Base-by-base conservation (phyloP, 1,140 invertebrate species). In the Plectus sambesii region DNA sequence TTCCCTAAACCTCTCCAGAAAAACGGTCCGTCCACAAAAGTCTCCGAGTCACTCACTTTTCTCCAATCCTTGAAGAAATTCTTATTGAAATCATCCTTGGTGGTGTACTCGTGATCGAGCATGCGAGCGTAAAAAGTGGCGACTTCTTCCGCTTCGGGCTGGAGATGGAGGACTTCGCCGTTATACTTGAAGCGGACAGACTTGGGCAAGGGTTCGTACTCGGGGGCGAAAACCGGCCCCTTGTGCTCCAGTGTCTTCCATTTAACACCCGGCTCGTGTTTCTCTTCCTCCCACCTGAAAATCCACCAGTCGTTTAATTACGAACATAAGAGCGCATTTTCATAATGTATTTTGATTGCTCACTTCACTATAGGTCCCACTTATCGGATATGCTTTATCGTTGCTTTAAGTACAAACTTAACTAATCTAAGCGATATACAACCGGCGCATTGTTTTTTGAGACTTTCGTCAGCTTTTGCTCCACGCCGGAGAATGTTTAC, bases 101-200 rank as follows among this genome's bases (percentile, higher is more conserved):
- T 85, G 2, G 88, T 92, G 67, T 99, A 99, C 53, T 99, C 94
- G 62, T 99, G 93, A 57, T 98, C 90, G 42, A 99, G 76, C 89
- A 99, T 97, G 53, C 83, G 80, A 0, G 86, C 87, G 75, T 99
- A 99, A 68, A 99, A 99, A 24, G 85, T 84, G 12, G 90, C 93
- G 2, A 97, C 83, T 76, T 99, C 94, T 76, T 99, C 94, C 2
- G 89, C 76, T 17, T 80, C 79, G 26, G 6, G n/a, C 12, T 22
- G 8, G 12, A 22, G 12, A 49, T 43, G 23, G 33, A 19, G 39
- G 30, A 46, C 53, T 65, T 70, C 68, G 58, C 87, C 87, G 72
- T 94, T 81, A 70, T 98, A 98, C 52, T 80, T 83, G 70, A 98
- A 96, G 59, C 84, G 83, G 0, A 99, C 81, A 69, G 80, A 76